phyloP scores from a whole-genome alignment of 2,888 invertebrate species.

The Himalopsyche anomala region DNA sequence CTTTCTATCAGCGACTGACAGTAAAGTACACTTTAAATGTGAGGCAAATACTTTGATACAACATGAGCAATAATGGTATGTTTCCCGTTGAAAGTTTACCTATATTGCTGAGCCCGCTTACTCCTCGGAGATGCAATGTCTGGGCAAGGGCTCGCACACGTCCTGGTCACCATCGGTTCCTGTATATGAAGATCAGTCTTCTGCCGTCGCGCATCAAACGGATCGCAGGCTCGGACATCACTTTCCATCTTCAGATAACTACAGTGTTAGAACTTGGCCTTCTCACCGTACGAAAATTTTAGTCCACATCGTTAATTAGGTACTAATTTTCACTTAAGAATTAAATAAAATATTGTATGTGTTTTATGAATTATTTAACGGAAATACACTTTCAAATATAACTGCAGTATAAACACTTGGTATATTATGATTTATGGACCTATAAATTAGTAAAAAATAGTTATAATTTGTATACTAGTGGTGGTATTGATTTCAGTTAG shows the following conservation, averaged over 20 bases:
- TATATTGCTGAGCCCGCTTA: conserved; percentile 76
- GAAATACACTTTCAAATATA: too few relatives aligned
- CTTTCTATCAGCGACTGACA: too few relatives aligned
- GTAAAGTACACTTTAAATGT: not conserved
- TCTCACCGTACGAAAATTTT: not conserved
- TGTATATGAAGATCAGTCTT: conserved; percentile 76
- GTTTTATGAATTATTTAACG: too few relatives aligned
- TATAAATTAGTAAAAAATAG: too few relatives aligned
- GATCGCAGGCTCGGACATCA: conserved; percentile 58
- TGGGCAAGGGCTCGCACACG: conserved; percentile 73
- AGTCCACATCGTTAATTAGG: not conserved
- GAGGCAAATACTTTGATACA: not conserved
- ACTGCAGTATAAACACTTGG: too few relatives aligned
- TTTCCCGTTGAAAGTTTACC: conserved; percentile 67
- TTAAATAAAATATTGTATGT: too few relatives aligned
- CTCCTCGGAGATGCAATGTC: conserved; percentile 76
- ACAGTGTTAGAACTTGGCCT: not conserved
- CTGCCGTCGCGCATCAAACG: conserved; percentile 78
- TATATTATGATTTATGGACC: too few relatives aligned
- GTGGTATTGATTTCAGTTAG: too few relatives aligned
- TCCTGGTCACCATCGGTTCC: conserved; percentile 71
- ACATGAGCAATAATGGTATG: not conserved
- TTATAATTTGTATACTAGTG: too few relatives aligned
- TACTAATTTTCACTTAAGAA: too few relatives aligned
- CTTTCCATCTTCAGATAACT: conserved; percentile 57